These are phyloP conservation scores for Lamprotornis superbus DNA, from an alignment of 2,113 vertebrate genomes.

Conservation along the genomic window DNA sequence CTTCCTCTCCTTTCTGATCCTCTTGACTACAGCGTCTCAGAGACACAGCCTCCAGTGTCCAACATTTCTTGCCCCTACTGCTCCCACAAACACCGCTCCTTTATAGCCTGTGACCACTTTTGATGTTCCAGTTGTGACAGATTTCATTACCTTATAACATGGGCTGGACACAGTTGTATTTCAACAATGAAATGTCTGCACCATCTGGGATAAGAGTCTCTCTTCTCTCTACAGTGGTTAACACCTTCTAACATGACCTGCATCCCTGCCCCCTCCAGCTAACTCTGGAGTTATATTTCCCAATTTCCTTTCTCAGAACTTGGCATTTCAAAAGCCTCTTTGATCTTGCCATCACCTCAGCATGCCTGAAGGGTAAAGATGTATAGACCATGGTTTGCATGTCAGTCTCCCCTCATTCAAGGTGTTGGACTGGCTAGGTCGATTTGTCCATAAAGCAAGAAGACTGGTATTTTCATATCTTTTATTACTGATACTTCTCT, in stretches of 20 bases:
- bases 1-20: constrained; percentile 60
- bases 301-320: constrained; percentile 68
- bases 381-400: constrained; percentile 42
- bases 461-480: neutral
- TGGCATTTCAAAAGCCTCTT: constrained; percentile 69
- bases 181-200: constrained; percentile 59
- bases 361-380: constrained; percentile 59
- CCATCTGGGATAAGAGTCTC: constrained; percentile 54
- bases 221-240: constrained; percentile 60
- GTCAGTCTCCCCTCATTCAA: constrained; percentile 55
- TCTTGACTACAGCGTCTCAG: neutral
- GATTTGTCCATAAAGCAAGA: constrained; percentile 12
- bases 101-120: constrained; percentile 59
- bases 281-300: constrained; percentile 67
- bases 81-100: constrained; percentile 9
- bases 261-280: constrained; percentile 57
- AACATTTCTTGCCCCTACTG: neutral
- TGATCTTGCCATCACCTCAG: constrained; percentile 60
- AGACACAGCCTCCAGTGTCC: constrained; percentile 36
- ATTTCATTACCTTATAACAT: constrained; percentile 57
- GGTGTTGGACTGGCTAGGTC: constrained; percentile 28
- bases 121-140: constrained; percentile 56
- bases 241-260: constrained; percentile 67
- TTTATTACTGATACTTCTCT: constrained; percentile 5
- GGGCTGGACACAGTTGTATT: constrained; percentile 32